Percentiles rank a stretch among this genome's conserved stretches.
These are phyloP conservation scores for Enteromius afrohamiltoni DNA, from an alignment of 2,797 vertebrate species.

Conservation along the genomic window DNA sequence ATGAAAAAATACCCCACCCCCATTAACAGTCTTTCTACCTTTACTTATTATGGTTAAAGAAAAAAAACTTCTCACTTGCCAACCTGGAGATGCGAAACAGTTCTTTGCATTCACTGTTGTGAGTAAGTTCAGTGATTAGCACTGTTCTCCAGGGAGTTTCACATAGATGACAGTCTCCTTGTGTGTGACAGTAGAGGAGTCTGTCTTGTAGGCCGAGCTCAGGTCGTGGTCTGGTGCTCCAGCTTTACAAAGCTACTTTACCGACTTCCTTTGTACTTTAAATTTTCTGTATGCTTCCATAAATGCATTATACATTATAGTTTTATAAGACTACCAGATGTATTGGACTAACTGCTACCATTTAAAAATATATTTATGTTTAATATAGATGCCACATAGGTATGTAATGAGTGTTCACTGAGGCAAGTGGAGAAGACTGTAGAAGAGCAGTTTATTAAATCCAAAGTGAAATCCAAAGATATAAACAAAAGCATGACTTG, in stretches of 20 bases:
- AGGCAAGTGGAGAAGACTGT: too few relatives aligned
- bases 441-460: too few relatives aligned
- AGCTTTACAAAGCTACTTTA: neutral
- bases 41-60: neutral
- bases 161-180: constrained; percentile 21
- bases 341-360: too few relatives aligned
- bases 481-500: too few relatives aligned
- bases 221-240: neutral
- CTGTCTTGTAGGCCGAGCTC: neutral
- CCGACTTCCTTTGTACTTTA: neutral
- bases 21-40: neutral
- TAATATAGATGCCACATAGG: too few relatives aligned
- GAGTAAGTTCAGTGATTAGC: constrained; percentile 14
- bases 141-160: constrained; percentile 8
- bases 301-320: too few relatives aligned
- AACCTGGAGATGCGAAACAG: constrained; percentile 1
- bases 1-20: neutral
- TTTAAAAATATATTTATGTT: too few relatives aligned
- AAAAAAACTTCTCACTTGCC: constrained; percentile 1
- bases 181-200: constrained; percentile 25
- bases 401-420: too few relatives aligned
- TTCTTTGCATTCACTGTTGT: constrained; percentile 4
- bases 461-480: too few relatives aligned
- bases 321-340: too few relatives aligned
- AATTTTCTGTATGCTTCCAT: too few relatives aligned